Evolutionary conservation across 1,140 invertebrate genomes (phyloP), one percentile per base, ranked within the genome.

Genomic region (Paralvinella palmiformis): DNA sequence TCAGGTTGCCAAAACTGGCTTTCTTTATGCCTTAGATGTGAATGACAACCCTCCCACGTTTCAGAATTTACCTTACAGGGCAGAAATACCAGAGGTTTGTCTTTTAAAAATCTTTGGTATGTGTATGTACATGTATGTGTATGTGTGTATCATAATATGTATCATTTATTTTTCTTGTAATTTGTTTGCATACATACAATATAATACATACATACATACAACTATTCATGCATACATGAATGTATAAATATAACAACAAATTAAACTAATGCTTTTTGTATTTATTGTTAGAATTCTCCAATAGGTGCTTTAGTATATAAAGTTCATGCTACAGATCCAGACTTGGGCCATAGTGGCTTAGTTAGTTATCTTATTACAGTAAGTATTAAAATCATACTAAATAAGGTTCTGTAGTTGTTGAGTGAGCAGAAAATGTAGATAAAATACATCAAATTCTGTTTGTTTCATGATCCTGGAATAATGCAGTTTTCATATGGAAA

Each of bases 51-150:
- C 55, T 63, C 64, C 31, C 35, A 48, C 68, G 7, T 70, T 71
- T 55, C 24, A 53, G 1, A 60, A 68, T 22, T 62, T 69, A 5
- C 53, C 69, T 20, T 71, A 75, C 63, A 59, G 64, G 20, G 45
- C 59, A 2, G 63, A 71, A 64, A 36, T 10, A 85, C 89, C 35
- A 79, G 88, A 67, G 88, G 35, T 37, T 27, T 2, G 58, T 48
- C 33, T 17, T 5, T 59, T 36, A 56, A 27, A 17, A 56, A n/a
- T 56, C 37, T n/a, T 41, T 41, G n/a, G 37, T 41, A 10, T 41
- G n/a, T 13, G 10, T 41, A 10, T 41, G 37, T 13, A 41, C n/a
- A n/a, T n/a, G 37, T 13, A 41, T 56, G n/a, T 27, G 6, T 27
- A 4, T 27, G 7, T 27, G 7, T 7, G 32, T 56, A 3, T 33